phyloP scores from a whole-genome alignment of 2,888 invertebrate genomes.

The Baronia brevicornis region DNA sequence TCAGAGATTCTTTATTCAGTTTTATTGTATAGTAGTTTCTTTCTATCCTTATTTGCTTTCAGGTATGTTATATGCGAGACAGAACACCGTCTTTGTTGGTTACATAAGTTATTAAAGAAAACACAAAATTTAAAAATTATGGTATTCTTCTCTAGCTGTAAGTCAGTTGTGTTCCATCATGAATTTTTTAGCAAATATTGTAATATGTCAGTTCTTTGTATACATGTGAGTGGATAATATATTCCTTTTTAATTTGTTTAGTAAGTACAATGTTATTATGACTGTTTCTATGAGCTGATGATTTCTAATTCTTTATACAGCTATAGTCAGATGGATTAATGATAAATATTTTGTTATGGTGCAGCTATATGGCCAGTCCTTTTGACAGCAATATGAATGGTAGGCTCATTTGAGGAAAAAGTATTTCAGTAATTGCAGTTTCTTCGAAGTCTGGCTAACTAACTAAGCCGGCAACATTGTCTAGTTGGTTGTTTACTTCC shows the following conservation, averaged over 20 bases:
- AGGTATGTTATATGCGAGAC: slow-evolving; percentile 95
- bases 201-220: slow-evolving; percentile 91
- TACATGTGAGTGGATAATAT: slow-evolving; percentile 95
- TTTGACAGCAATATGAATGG: too few relatives aligned
- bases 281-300: too few relatives aligned
- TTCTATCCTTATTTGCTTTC: slow-evolving; percentile 21
- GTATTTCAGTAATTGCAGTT: too few relatives aligned
- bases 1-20: slow-evolving; percentile 1
- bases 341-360: too few relatives aligned
- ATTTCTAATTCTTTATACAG: too few relatives aligned
- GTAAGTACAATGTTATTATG: too few relatives aligned
- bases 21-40: slow-evolving; percentile 1
- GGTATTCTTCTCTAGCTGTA: slow-evolving; percentile 98
- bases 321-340: too few relatives aligned
- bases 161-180: slow-evolving; percentile 95
- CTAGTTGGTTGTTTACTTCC: too few relatives aligned
- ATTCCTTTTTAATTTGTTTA: background rate
- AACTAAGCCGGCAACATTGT: too few relatives aligned
- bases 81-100: slow-evolving; percentile 91
- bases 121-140: slow-evolving; percentile 93
- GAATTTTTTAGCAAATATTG: slow-evolving; percentile 93
- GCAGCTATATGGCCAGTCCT: too few relatives aligned
- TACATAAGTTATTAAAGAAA: slow-evolving; percentile 97
- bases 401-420: too few relatives aligned
- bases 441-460: too few relatives aligned